phyloP scores from a whole-genome alignment of 2,888 invertebrate genomes.

The Apodemia duryi region DNA sequence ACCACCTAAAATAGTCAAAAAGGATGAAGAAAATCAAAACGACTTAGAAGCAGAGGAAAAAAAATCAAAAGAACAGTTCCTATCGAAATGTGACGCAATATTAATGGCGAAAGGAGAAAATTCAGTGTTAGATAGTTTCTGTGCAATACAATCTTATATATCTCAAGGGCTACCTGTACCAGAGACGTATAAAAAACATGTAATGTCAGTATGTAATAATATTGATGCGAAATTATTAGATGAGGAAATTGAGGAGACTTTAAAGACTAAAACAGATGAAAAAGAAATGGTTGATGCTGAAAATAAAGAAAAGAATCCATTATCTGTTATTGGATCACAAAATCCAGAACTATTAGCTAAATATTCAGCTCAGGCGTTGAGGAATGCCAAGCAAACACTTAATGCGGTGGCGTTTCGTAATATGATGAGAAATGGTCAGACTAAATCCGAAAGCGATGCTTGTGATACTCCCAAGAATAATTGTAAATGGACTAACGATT shows the following conservation, averaged over 20 bases:
- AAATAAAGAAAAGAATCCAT: constrained; percentile 32
- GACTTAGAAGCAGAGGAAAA: constrained; percentile 37
- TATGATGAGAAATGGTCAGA: constrained; percentile 54
- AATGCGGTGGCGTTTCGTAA: constrained; percentile 64
- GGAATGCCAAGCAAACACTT: constrained; percentile 61
- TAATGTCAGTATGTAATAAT: constrained; percentile 60
- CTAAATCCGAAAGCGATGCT: constrained; percentile 58
- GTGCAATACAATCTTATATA: constrained; percentile 63
- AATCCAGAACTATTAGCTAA: constrained; percentile 61
- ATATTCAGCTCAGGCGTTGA: constrained; percentile 62
- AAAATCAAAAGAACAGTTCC: constrained; percentile 48
- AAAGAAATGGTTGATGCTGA: constrained; percentile 32
- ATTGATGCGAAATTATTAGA: constrained; percentile 61
- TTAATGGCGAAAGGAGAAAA: constrained; percentile 62
- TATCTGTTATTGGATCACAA: constrained; percentile 44
- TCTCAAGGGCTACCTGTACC: constrained; percentile 62
- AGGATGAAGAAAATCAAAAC: constrained; percentile 29
- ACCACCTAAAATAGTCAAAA: constrained; percentile 37
- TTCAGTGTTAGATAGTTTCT: constrained; percentile 58
- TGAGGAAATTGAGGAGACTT: constrained; percentile 51
- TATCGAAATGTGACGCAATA: constrained; percentile 64
- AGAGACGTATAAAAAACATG: constrained; percentile 63
- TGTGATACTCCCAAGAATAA: constrained; percentile 62
- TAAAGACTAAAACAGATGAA: constrained; percentile 36
- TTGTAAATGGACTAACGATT: constrained; percentile 69